A percentile compares a stretch with the other conserved stretches of the same genome.
These are phyloP conservation scores for Pristionchus mayeri DNA, from an alignment of 2,888 invertebrate genomes.

Conservation along the genomic window DNA sequence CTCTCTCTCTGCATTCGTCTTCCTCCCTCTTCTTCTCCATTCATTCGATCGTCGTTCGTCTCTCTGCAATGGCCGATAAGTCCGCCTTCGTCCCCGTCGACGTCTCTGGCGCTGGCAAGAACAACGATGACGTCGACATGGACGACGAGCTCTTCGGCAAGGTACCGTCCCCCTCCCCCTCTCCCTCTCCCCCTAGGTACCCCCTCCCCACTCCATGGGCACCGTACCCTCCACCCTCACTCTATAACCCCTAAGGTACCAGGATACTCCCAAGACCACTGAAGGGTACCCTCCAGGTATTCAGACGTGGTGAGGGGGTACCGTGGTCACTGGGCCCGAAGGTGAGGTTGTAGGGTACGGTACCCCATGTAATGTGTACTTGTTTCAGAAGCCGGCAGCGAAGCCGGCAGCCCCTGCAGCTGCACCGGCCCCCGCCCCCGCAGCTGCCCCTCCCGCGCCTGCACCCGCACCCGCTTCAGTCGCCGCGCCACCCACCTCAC, in stretches of 20 bases:
- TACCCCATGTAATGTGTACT: not conserved
- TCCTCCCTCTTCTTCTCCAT: not conserved
- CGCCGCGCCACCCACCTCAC: slow-evolving; percentile 13
- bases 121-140: slow-evolving; percentile 57
- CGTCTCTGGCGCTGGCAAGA: slow-evolving; percentile 52
- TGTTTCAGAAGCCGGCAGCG: not conserved
- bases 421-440: slow-evolving; percentile 50
- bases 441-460: slow-evolving; percentile 39
- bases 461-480: slow-evolving; percentile 40
- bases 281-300: not conserved
- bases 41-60: slow-evolving; percentile 48
- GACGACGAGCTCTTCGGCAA: slow-evolving; percentile 57
- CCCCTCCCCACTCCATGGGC: no score
- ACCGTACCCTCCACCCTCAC: no score
- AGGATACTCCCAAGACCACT: not conserved
- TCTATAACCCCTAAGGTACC: no score
- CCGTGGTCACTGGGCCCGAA: no score
- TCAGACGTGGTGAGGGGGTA: no score
- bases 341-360: no score
- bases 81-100: slow-evolving; percentile 58
- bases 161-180: not conserved
- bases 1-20: not conserved
- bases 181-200: not conserved
- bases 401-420: slow-evolving; percentile 16
- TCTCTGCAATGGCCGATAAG: slow-evolving; percentile 55